Conservation (phyloP, 2,888 invertebrate genomes). For the Agrochola lychnidis region DNA sequence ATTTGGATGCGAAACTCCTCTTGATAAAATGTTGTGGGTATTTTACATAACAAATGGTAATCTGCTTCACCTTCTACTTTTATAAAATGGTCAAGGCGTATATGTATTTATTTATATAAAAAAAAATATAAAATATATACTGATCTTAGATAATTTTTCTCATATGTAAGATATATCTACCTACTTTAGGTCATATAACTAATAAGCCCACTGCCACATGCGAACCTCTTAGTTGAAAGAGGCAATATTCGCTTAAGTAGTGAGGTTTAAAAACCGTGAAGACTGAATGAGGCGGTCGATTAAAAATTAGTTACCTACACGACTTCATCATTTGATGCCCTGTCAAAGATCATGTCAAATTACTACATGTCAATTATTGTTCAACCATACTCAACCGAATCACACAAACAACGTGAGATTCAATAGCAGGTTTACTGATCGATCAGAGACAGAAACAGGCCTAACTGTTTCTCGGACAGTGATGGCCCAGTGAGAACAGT, state of each 20-base stretch:
- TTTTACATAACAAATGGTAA: too few relatives aligned
- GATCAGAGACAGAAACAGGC: too few relatives aligned
- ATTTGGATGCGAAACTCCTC: not conserved
- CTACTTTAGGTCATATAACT: not conserved
- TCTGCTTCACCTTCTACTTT: not conserved
- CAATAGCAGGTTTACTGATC: too few relatives aligned
- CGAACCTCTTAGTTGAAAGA: not conserved
- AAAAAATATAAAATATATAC: not conserved
- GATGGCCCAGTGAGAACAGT: too few relatives aligned
- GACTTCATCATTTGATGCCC: too few relatives aligned
- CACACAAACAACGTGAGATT: too few relatives aligned
- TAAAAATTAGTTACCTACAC: not conserved
- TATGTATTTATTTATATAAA: too few relatives aligned
- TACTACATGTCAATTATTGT: too few relatives aligned
- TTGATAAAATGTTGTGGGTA: not conserved
- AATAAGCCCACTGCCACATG: conserved; percentile 5
- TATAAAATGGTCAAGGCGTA: not conserved
- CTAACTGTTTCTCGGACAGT: too few relatives aligned
- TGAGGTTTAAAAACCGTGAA: conserved; percentile 1
- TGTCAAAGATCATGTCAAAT: too few relatives aligned
- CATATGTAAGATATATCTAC: not conserved
- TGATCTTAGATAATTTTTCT: not conserved
- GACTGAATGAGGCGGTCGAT: not conserved
- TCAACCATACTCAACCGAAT: too few relatives aligned
- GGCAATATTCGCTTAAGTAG: conserved; percentile 28